Evolutionary conservation across 2,888 invertebrate species (phyloP).

Genomic region (Erebia palarica): DNA sequence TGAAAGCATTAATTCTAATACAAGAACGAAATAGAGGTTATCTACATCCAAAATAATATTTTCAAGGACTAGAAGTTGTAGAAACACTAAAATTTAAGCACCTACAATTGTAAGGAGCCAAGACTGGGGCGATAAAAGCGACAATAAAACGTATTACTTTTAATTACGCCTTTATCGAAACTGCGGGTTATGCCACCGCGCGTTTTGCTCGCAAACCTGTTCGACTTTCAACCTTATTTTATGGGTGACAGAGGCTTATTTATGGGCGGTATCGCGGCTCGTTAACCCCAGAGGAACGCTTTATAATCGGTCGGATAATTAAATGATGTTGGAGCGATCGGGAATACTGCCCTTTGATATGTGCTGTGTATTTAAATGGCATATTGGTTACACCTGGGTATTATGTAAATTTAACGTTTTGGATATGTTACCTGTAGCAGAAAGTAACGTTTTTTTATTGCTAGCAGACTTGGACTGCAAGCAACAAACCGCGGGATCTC

Average conservation of each 20-base stretch:
- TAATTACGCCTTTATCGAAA: constrained; percentile 38
- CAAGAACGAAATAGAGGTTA: not conserved
- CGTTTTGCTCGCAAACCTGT: constrained; percentile 8
- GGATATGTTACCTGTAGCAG: not conserved
- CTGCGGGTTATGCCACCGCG: constrained; percentile 24
- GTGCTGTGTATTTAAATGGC: constrained; percentile 17
- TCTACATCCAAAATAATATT: constrained; percentile 4
- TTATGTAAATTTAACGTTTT: not conserved
- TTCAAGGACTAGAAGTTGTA: not conserved
- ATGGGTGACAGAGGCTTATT: not conserved
- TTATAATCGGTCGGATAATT: constrained; percentile 39
- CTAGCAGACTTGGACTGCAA: not conserved
- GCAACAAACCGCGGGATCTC: too few species aligned
- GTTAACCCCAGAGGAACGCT: constrained; percentile 30
- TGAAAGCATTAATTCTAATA: not conserved
- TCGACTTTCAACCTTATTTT: constrained; percentile 19
- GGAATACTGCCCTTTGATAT: constrained; percentile 26
- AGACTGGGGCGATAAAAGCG: constrained; percentile 25
- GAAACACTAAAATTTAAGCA: constrained; percentile 14
- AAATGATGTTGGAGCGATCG: constrained; percentile 34
- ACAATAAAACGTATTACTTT: constrained; percentile 37
- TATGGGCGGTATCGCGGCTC: not conserved
- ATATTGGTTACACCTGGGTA: constrained; percentile 9
- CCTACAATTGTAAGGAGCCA: constrained; percentile 14
- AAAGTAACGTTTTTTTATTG: not conserved